phyloP scores from a whole-genome alignment of 2,113 vertebrate genomes.

The Globicephala melas region DNA sequence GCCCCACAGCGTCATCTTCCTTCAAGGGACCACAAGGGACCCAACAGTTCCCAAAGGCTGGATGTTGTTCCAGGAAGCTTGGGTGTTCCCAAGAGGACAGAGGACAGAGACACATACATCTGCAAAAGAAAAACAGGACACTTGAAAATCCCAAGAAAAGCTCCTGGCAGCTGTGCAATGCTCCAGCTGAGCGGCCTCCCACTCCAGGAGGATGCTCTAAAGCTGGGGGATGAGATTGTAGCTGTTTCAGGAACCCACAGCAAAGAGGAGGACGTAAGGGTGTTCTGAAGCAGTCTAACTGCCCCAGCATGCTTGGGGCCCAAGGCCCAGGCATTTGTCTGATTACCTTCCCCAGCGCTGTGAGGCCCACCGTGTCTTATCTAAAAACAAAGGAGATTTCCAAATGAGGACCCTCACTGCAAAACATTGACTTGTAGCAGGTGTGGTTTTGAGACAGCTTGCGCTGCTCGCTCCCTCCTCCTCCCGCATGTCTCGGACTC shows the following conservation, averaged over 20 bases:
- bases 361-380: not conserved
- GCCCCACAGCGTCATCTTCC: not conserved
- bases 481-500: not conserved
- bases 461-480: not conserved
- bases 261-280: not conserved
- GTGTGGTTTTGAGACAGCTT: not conserved
- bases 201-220: not conserved
- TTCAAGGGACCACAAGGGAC: not conserved
- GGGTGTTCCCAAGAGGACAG: too few species aligned
- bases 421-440: not conserved
- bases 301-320: not conserved
- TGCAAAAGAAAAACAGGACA: slow-evolving; percentile 44
- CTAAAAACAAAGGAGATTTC: slow-evolving; percentile 46
- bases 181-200: not conserved
- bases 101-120: not conserved
- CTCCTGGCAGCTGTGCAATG: not conserved
- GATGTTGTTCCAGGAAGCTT: too few species aligned
- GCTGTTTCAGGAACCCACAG: not conserved
- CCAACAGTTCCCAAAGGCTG: not conserved
- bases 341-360: not conserved
- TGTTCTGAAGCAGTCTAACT: not conserved
- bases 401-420: not conserved
- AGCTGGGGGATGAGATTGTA: not conserved
- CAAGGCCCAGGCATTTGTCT: not conserved
- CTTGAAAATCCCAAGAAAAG: slow-evolving; percentile 42